These are phyloP conservation scores for Achroia grisella DNA, from an alignment of 1,140 invertebrate species.

Conservation along the genomic window DNA sequence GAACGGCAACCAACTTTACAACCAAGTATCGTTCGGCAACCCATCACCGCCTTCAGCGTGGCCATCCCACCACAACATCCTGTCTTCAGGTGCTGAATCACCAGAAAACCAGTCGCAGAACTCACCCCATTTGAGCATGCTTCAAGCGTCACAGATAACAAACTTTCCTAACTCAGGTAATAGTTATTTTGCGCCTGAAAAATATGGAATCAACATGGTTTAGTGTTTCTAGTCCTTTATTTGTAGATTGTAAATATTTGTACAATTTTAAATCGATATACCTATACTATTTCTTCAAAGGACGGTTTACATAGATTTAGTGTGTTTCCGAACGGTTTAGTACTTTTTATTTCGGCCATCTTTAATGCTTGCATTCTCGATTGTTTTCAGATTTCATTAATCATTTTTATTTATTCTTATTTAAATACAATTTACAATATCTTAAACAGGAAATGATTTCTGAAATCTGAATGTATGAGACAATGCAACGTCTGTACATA, in stretches of 20 bases:
- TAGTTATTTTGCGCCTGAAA: conserved; percentile 65
- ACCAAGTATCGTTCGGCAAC: conserved; percentile 63
- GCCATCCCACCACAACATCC: conserved; percentile 61
- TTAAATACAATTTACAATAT: too few species aligned
- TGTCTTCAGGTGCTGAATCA: conserved; percentile 53
- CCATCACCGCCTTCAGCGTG: conserved; percentile 50
- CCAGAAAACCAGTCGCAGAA: conserved; percentile 62
- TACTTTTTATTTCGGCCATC: too few species aligned
- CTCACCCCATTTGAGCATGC: conserved; percentile 57
- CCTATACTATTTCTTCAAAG: background rate
- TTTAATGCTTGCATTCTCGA: too few species aligned
- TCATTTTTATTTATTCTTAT: too few species aligned
- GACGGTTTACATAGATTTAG: conserved; percentile 11
- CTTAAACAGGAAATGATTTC: too few species aligned
- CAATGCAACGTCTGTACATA: conserved; percentile 38
- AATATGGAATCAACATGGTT: conserved; percentile 73
- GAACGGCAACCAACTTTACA: conserved; percentile 65
- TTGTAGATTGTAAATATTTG: conserved; percentile 43
- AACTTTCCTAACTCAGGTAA: conserved; percentile 61
- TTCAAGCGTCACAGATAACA: conserved; percentile 62
- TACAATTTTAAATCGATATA: conserved; percentile 4
- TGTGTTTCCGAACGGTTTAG: conserved; percentile 10
- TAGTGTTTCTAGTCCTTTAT: conserved; percentile 60
- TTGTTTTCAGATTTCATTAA: too few species aligned
- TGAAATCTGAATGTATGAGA: conserved; percentile 7